Evolutionary conservation across 2,797 vertebrate genomes (phyloP).

Genomic region (Zonotrichia albicollis): DNA sequence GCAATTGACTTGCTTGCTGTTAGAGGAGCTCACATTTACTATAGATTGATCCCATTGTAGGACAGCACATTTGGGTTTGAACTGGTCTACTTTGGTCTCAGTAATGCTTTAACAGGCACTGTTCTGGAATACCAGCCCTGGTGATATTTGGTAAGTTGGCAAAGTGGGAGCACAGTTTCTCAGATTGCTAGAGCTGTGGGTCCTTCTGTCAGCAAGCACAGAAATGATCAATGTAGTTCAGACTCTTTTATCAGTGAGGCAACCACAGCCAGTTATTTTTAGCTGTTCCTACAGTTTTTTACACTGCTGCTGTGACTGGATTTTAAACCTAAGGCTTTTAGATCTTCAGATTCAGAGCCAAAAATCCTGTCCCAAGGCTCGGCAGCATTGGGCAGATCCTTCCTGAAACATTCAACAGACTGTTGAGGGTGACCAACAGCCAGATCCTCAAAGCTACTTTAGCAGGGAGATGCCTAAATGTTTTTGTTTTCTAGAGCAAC

Average conservation of each 20-base stretch:
- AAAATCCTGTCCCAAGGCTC: not conserved
- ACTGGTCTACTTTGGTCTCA: not conserved
- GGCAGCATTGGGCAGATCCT: not conserved
- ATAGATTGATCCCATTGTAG: not conserved
- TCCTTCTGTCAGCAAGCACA: not conserved
- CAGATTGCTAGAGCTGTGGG: not conserved
- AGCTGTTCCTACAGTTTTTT: not conserved
- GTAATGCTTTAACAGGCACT: fast-evolving
- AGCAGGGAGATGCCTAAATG: not conserved
- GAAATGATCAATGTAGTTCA: not conserved
- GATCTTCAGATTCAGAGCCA: not conserved
- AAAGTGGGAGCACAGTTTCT: not conserved
- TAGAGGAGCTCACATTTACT: not conserved
- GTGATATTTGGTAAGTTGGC: not conserved
- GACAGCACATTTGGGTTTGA: not conserved
- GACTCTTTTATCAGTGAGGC: not conserved
- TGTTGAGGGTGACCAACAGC: not conserved
- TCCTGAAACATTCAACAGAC: not conserved
- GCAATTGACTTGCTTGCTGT: not conserved
- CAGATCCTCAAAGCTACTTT: not conserved
- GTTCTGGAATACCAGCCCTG: not conserved
- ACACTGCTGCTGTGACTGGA: not conserved
- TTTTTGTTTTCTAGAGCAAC: not conserved
- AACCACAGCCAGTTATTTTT: not conserved
- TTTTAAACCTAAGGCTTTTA: not conserved